phyloP scores from a whole-genome alignment of 2,113 vertebrate species.

The Acanthisitta chloris region DNA sequence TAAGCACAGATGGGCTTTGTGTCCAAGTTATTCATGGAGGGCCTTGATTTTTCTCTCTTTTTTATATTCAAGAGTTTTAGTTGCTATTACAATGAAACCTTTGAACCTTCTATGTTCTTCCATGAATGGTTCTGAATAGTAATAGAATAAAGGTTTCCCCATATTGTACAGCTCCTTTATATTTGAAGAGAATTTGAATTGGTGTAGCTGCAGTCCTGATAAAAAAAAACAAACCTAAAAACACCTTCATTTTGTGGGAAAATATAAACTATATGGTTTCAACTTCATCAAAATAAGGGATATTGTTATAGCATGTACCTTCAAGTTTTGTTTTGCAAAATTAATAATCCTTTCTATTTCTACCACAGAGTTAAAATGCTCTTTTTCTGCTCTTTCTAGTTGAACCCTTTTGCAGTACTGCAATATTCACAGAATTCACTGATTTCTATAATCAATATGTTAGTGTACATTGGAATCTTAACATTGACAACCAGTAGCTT shows the following conservation, averaged over 20 bases:
- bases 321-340: background rate
- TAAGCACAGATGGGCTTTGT: conserved; percentile 30
- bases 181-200: background rate
- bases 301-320: background rate
- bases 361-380: background rate
- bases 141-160: background rate
- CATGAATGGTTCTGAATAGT: background rate
- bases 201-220: background rate
- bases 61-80: background rate
- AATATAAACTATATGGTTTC: background rate
- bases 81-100: conserved; percentile 24
- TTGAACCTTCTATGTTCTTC: background rate
- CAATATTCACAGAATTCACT: background rate
- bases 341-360: background rate
- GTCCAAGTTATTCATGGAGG: background rate
- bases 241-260: background rate
- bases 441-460: background rate
- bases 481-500: conserved; percentile 4
- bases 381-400: background rate
- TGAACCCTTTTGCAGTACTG: background rate
- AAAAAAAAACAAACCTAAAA: background rate
- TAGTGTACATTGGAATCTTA: conserved; percentile 3
- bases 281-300: background rate
- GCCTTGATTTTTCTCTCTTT: background rate
- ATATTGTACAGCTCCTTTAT: background rate